Base-by-base conservation (phyloP, 2,888 invertebrate species). In the Polyommatus iphigenia region DNA sequence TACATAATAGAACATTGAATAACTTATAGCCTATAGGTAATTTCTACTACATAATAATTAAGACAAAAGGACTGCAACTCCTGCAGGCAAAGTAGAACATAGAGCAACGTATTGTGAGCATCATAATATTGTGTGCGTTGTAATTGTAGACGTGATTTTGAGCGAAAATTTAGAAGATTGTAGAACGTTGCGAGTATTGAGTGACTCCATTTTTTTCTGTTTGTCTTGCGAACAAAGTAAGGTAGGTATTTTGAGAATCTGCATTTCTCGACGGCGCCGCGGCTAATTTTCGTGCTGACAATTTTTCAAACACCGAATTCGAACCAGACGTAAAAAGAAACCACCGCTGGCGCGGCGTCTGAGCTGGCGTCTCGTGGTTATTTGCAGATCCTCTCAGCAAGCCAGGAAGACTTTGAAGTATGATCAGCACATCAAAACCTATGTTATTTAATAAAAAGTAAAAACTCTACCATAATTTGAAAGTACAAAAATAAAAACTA, bases 251-350 rank as follows among this genome's bases (percentile, higher is more conserved):
- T 62, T 62, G 24, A 62, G 20, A 24, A 20, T 62, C 24, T 13
- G 24, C 62, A 24, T 57, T 57, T n/a, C 57, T 57, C 7, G n/a
- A n/a, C n/a, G 57, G n/a, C n/a, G 57, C 57, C 57, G n/a, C n/a
- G 6, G 57, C 57, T 57, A n/a, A n/a, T 59, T 59, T 62, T 24
- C 62, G 62, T 24, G 24, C 10, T 7, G 62, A 8, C 59, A 20
- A 59, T 62, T 24, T 62, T 62, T 62, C 62, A 62, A 62, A 62
- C 62, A 15, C 62, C 13, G 7, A 62, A 29, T 62, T 62, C 13
- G 62, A 62, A 62, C 62, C 62, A 62, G 62, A 62, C 62, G 62
- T 62, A 62, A 62, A 62, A 62, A 62, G 24, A 62, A 24, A 62
- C 8, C 20, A 20, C 13, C n/a, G n/a, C 24, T 2, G 24, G 62